Percentiles rank a stretch among this genome's conserved stretches.
These are phyloP conservation scores for Mechanitis messenoides DNA, from an alignment of 2,888 invertebrate genomes.

Conservation along the genomic window DNA sequence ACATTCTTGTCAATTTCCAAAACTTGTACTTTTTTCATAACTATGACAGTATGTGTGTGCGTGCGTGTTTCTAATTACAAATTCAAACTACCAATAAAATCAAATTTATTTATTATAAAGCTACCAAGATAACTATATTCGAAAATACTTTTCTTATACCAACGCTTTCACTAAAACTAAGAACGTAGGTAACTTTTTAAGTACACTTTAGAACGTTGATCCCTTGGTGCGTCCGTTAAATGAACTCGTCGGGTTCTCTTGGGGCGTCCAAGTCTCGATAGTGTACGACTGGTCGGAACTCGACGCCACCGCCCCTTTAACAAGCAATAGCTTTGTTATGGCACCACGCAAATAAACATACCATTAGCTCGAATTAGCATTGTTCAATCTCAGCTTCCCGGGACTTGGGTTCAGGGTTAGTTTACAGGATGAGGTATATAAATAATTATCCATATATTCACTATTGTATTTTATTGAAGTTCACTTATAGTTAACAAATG, in stretches of 20 bases:
- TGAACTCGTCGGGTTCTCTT: slow-evolving; percentile 91
- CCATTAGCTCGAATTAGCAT: slow-evolving; percentile 8
- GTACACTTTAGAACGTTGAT: slow-evolving; percentile 33
- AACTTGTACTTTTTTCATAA: too few relatives aligned
- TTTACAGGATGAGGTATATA: not conserved
- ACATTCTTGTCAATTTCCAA: too few relatives aligned
- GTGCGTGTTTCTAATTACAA: slow-evolving; percentile 8
- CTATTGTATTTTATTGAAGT: slow-evolving; percentile 2
- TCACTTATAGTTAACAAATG: slow-evolving; percentile 2
- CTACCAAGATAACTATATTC: not conserved
- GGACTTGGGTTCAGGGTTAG: slow-evolving; percentile 25
- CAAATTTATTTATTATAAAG: slow-evolving; percentile 12
- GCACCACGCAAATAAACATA: slow-evolving; percentile 11
- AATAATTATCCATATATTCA: slow-evolving; percentile 3
- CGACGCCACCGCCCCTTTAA: slow-evolving; percentile 85
- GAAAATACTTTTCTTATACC: not conserved
- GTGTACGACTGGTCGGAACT: slow-evolving; percentile 92
- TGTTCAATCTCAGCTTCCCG: slow-evolving; percentile 62
- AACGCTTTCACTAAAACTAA: not conserved
- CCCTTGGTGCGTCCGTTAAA: slow-evolving; percentile 69
- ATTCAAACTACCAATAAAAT: slow-evolving; percentile 19
- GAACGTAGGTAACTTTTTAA: slow-evolving; percentile 7
- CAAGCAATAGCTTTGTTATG: slow-evolving; percentile 52
- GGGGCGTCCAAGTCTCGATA: slow-evolving; percentile 96
- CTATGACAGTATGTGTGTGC: not conserved